A percentile compares a stretch with the other conserved stretches of the same genome.
phyloP scores from a whole-genome alignment of 53 echinoderm and acorn worm species.

The Astropecten irregularis region DNA sequence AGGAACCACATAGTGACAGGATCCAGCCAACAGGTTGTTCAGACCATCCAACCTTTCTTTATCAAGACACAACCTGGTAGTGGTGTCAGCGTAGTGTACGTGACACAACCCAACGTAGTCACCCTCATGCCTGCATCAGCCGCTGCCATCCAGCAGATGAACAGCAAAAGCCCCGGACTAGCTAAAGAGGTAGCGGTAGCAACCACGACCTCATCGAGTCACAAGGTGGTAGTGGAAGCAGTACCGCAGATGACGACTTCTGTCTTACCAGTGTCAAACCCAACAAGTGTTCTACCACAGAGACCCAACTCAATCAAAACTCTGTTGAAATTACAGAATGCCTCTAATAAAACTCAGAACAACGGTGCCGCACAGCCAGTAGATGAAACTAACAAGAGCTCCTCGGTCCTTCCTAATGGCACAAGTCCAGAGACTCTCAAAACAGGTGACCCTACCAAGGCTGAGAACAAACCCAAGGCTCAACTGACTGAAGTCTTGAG shows the following conservation, averaged over 20 bases:
- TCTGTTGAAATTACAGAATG: conserved; percentile 11
- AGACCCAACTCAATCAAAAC: conserved; percentile 40
- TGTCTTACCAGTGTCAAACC: not conserved
- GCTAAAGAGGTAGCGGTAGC: not conserved
- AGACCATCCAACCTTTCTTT: conserved; percentile 83
- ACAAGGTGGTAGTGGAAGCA: not conserved
- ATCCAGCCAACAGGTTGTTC: conserved; percentile 70
- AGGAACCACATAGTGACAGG: conserved; percentile 65
- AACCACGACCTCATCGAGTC: not conserved
- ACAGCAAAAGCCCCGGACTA: conserved; percentile 6
- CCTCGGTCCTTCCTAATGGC: not conserved
- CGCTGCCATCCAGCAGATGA: conserved; percentile 28
- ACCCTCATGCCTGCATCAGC: conserved; percentile 37
- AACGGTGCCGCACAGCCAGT: not conserved
- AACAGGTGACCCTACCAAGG: not conserved
- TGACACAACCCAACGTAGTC: conserved; percentile 74
- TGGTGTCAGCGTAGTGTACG: conserved; percentile 74
- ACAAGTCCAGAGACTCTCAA: not conserved
- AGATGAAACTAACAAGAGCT: not conserved
- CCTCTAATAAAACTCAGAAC: not conserved
- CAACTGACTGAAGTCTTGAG: not conserved
- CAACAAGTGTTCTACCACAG: not conserved
- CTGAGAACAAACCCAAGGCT: not conserved
- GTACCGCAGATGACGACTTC: not conserved
- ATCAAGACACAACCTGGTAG: conserved; percentile 87